Evolutionary conservation across 2,888 invertebrate genomes (phyloP).

Genomic region (Lepidonotus clava): DNA sequence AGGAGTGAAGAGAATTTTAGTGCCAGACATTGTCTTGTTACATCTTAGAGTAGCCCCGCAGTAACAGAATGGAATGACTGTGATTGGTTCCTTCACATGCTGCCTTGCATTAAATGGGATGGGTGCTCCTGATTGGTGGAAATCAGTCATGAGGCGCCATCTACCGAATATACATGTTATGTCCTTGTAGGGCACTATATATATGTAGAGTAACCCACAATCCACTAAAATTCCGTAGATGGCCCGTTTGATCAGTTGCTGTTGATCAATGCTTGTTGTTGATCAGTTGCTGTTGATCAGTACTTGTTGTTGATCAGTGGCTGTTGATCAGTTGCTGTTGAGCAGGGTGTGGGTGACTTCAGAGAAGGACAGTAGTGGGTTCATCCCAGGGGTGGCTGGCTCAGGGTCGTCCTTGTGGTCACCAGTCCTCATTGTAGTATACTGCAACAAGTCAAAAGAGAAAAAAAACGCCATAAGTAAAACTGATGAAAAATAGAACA

Average conservation of each 20-base stretch:
- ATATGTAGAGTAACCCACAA: no score
- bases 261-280: no score
- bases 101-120: slow-evolving; percentile 6
- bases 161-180: no score
- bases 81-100: slow-evolving; percentile 22
- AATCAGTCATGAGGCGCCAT: not conserved
- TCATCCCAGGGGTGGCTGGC: slow-evolving; percentile 32
- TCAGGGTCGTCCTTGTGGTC: slow-evolving; percentile 50
- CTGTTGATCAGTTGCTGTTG: slow-evolving; percentile 81
- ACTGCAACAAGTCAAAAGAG: no score
- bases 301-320: not conserved
- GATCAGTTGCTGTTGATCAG: no score
- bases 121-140: not conserved
- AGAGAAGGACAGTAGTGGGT: slow-evolving; percentile 84
- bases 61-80: slow-evolving; percentile 12
- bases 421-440: slow-evolving; percentile 54
- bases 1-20: no score
- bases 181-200: no score
- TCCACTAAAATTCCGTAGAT: no score
- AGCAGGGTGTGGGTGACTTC: slow-evolving; percentile 89
- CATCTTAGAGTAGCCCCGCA: not conserved
- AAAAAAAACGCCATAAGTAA: no score
- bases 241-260: no score
- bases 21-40: no score
- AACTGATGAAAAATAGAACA: no score